Base-by-base conservation (phyloP, 35 echinoderm and acorn worm species). In the Ophioderma brevispina region DNA sequence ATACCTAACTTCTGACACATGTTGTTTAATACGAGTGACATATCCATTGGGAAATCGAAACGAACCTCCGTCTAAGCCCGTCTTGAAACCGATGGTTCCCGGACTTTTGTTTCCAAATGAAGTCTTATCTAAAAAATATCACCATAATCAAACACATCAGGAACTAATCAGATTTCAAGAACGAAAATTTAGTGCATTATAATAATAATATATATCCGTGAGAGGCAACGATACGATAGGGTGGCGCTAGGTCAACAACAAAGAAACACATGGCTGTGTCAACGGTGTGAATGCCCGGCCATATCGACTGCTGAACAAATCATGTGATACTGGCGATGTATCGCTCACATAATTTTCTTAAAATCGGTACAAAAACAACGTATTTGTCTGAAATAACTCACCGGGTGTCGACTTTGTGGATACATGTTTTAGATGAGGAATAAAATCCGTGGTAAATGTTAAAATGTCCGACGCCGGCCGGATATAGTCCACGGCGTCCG, bases 391-490 rank as follows among this genome's bases (percentile, higher is more conserved):
- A 70, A 38, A 36, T 82, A 35, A 96, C 94, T 96, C 93, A 96
- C 94, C 87, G 94, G 89, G 86, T 96, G 94, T 82, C 94, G 92
- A 39, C 87, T 96, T 87, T 85, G 94, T 32, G 90, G 94, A 86
- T 96, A 96, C 94, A 96, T 96, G 75, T 63, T 46, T 88, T 84
- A 76, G 64, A 76, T 77, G 28, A 15, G n/a, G 59, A 13, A 70
- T 70, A 70, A 70, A 70, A 70, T 70, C 23, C 59, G 2, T 8
- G 17, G 23, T 25, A 70, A 70, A 70, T 25, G 28, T 3, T 25
- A 70, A 25, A 18, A 70, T 70, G 15, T 70, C 59, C 10, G 59
- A 70, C 59, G 59, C 59, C 59, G 28, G 28, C 59, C 59, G 59
- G 59, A 70, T 70, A 70, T 70, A 46, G 15, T 70, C 59, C 59